Percentiles rank a stretch among this genome's conserved stretches.
phyloP scores from a whole-genome alignment of 2,888 invertebrate genomes.

The Drosophila subquinaria region DNA sequence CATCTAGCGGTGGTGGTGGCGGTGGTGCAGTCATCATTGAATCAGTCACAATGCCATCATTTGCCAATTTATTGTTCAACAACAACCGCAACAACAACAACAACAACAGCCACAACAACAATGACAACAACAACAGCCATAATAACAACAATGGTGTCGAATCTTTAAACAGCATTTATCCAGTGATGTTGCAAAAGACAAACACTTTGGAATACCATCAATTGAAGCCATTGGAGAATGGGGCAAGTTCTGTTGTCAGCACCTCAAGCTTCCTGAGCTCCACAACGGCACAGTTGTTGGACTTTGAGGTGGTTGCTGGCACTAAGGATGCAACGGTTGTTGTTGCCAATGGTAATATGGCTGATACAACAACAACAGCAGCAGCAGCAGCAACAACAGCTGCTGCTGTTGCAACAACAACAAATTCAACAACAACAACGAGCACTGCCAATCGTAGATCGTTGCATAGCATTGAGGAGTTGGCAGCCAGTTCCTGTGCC shows the following conservation, averaged over 20 bases:
- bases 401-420: slow-evolving; percentile 1
- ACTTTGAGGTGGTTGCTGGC: slow-evolving; percentile 58
- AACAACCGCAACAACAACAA: slow-evolving; percentile 30
- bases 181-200: slow-evolving; percentile 39
- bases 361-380: slow-evolving; percentile 21
- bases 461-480: slow-evolving; percentile 75
- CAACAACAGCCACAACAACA: slow-evolving; percentile 20
- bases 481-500: slow-evolving; percentile 71
- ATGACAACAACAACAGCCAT: slow-evolving; percentile 14
- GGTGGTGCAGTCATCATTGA: slow-evolving; percentile 56
- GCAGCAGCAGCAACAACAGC: slow-evolving; percentile 38
- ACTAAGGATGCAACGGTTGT: slow-evolving; percentile 34
- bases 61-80: slow-evolving; percentile 70
- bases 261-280: slow-evolving; percentile 63
- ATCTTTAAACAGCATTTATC: slow-evolving; percentile 30
- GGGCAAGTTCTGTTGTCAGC: slow-evolving; percentile 23
- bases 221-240: slow-evolving; percentile 52
- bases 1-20: slow-evolving; percentile 19
- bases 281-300: slow-evolving; percentile 60
- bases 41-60: slow-evolving; percentile 70
- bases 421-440: slow-evolving; percentile 35
- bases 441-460: slow-evolving; percentile 55
- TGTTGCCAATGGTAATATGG: slow-evolving; percentile 21
- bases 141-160: slow-evolving; percentile 15
- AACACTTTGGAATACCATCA: slow-evolving; percentile 68